Evolutionary conservation across 2,113 vertebrate genomes (phyloP).

Genomic region (Cyanistes caeruleus): DNA sequence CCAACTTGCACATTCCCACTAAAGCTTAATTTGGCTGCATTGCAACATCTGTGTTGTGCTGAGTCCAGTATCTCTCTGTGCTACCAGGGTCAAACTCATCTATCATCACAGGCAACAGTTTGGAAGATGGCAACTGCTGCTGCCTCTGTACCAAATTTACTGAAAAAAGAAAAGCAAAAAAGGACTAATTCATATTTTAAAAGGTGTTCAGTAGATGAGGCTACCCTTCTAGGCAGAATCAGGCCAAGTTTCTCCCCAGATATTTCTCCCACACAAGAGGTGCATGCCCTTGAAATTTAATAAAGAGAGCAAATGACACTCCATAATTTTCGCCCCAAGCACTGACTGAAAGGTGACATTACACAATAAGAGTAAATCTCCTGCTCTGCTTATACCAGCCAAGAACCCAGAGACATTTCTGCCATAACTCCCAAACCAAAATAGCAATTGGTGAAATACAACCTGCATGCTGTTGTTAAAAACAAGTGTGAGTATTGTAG

Average conservation of each 20-base stretch:
- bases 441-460: conserved; percentile 78
- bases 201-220: not conserved
- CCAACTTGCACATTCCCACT: conserved; percentile 62
- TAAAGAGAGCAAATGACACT: conserved; percentile 39
- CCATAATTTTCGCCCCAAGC: conserved; percentile 40
- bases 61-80: conserved; percentile 62
- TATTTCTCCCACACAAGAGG: not conserved
- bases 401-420: conserved; percentile 67
- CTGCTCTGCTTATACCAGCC: not conserved
- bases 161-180: not conserved
- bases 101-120: conserved; percentile 73
- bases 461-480: conserved; percentile 76
- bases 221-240: not conserved
- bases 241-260: not conserved
- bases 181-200: not conserved
- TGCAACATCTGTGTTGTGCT: conserved; percentile 74
- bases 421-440: conserved; percentile 70
- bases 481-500: conserved; percentile 80
- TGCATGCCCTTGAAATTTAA: conserved; percentile 57
- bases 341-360: conserved; percentile 72
- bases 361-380: conserved; percentile 62
- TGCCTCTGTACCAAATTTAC: conserved; percentile 31
- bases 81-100: conserved; percentile 65
- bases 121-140: conserved; percentile 64
- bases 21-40: conserved; percentile 69